phyloP scores from a whole-genome alignment of 2,888 invertebrate genomes.

The Stratiomys singularior region DNA sequence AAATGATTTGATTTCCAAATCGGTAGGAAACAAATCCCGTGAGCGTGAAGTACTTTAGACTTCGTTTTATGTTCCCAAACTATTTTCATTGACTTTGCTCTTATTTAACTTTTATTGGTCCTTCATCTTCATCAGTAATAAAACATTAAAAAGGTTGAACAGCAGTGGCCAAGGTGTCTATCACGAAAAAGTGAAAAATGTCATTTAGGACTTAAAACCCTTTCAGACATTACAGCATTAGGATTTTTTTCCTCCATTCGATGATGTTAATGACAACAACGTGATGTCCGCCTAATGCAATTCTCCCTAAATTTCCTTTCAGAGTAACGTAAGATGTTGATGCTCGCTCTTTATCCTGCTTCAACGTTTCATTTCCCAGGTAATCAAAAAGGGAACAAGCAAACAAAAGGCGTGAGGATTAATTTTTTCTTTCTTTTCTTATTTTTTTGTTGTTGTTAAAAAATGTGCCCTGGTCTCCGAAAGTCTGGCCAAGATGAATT shows the following conservation, averaged over 20 bases:
- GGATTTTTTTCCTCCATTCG: constrained; percentile 8
- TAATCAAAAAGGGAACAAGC: constrained; percentile 21
- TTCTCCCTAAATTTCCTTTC: constrained; percentile 40
- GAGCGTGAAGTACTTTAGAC: constrained; percentile 34
- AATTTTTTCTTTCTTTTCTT: constrained; percentile 43
- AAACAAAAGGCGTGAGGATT: constrained; percentile 51
- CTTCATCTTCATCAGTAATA: neutral
- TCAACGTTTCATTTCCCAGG: constrained; percentile 8
- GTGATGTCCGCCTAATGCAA: constrained; percentile 43
- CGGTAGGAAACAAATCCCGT: no score
- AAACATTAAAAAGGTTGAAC: neutral
- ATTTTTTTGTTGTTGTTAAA: no score
- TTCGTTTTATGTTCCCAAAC: constrained; percentile 37
- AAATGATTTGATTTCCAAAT: no score
- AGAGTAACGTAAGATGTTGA: constrained; percentile 6
- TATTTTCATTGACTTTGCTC: neutral
- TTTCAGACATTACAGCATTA: constrained; percentile 39
- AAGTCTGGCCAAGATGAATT: constrained; percentile 7
- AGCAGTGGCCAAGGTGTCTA: constrained; percentile 31
- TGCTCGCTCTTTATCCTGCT: neutral
- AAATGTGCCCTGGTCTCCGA: constrained; percentile 23
- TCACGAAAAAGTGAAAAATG: constrained; percentile 25
- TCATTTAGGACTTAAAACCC: constrained; percentile 41
- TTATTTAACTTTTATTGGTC: neutral
- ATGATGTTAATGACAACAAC: constrained; percentile 14